Conservation (phyloP, 2,888 invertebrate species). For the Nebria brevicollis region DNA sequence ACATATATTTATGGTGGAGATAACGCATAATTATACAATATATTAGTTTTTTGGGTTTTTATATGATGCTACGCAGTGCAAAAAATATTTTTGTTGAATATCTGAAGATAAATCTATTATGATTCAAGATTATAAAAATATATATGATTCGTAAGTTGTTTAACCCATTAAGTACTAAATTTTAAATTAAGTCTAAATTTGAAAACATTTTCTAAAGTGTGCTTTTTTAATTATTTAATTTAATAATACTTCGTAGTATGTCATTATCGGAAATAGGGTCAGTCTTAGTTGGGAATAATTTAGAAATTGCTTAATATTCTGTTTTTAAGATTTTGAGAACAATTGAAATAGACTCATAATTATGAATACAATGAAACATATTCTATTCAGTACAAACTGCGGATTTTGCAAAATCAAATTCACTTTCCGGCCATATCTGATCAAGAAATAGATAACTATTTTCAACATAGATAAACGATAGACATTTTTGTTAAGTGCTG, state of each 20-base stretch:
- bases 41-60: conserved; percentile 7
- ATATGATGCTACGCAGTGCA: not conserved
- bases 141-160: too few relatives aligned
- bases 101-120: too few relatives aligned
- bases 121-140: too few relatives aligned
- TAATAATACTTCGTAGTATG: conserved; percentile 9
- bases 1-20: conserved; percentile 7
- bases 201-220: too few relatives aligned
- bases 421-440: conserved; percentile 13
- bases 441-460: conserved; percentile 17
- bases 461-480: conserved; percentile 16
- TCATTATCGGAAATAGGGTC: conserved; percentile 17
- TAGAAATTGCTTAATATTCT: conserved; percentile 39
- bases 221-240: too few relatives aligned
- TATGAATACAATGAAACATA: conserved; percentile 41
- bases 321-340: conserved; percentile 28
- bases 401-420: conserved; percentile 37
- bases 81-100: not conserved
- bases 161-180: too few relatives aligned
- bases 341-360: conserved; percentile 27
- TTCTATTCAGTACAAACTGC: conserved; percentile 37
- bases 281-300: conserved; percentile 25
- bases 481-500: not conserved
- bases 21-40: not conserved
- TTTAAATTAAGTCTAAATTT: too few relatives aligned